phyloP scores from a whole-genome alignment of 2,797 vertebrate genomes.

The Chelidonichthys spinosus region DNA sequence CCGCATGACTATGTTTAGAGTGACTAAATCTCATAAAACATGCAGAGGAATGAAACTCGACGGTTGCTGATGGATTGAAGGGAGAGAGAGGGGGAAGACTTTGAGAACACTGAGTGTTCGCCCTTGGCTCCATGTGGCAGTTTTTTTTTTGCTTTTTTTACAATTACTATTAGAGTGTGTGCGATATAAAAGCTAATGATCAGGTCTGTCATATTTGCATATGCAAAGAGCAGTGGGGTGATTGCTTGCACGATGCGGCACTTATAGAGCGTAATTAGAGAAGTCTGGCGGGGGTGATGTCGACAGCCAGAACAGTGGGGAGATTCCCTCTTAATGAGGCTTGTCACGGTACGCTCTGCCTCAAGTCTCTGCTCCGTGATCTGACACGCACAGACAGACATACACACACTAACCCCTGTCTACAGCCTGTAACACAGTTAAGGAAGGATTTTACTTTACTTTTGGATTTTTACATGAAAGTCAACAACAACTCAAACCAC shows the following conservation, averaged over 20 bases:
- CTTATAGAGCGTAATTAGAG: conserved; percentile 84
- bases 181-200: conserved; percentile 87
- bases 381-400: conserved; percentile 27
- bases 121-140: conserved; percentile 81
- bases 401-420: conserved; percentile 42
- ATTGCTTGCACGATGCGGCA: conserved; percentile 77
- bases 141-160: conserved; percentile 61
- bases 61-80: conserved; percentile 67
- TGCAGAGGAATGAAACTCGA: conserved; percentile 71
- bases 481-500: neutral
- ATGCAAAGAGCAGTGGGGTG: conserved; percentile 79
- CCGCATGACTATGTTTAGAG: conserved; percentile 66
- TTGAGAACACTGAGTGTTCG: conserved; percentile 60
- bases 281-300: conserved; percentile 79
- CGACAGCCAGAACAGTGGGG: conserved; percentile 74
- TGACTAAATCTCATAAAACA: conserved; percentile 78
- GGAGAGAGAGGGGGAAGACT: conserved; percentile 26
- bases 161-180: conserved; percentile 85
- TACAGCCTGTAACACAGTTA: conserved; percentile 38
- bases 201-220: conserved; percentile 87
- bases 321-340: conserved; percentile 85
- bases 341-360: conserved; percentile 78
- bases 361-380: conserved; percentile 52
- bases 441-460: conserved; percentile 38
- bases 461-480: conserved; percentile 28